A percentile compares a stretch with the other conserved stretches of the same genome.
Evolutionary conservation across 1,140 invertebrate genomes (phyloP).

Genomic region (Brachionus angularis): DNA sequence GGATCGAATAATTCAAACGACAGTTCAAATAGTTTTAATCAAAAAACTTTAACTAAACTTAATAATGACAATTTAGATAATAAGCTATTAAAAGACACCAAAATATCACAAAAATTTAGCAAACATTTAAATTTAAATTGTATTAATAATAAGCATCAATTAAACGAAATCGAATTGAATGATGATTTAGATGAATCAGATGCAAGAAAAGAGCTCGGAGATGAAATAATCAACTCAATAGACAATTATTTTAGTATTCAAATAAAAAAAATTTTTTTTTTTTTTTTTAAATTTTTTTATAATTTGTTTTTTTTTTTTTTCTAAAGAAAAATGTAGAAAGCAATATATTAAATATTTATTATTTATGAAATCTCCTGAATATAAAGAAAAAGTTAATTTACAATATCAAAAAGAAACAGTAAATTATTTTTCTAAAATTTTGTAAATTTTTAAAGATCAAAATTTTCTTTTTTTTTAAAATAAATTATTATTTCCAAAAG

Average conservation of each 20-base stretch:
- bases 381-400: constrained; percentile 34
- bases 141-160: background rate
- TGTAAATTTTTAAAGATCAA: background rate
- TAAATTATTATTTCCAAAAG: no score
- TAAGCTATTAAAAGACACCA: background rate
- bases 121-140: constrained; percentile 21
- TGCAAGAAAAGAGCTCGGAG: constrained; percentile 8
- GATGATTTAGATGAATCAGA: background rate
- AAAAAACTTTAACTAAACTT: constrained; percentile 21
- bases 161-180: background rate
- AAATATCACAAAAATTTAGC: constrained; percentile 4
- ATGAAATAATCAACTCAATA: constrained; percentile 31
- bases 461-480: no score
- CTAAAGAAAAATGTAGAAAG: constrained; percentile 10
- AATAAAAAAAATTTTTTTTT: background rate
- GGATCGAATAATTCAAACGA: background rate
- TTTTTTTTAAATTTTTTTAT: background rate
- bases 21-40: constrained; percentile 8
- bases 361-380: constrained; percentile 21
- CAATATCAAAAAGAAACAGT: constrained; percentile 16
- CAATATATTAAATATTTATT: constrained; percentile 34
- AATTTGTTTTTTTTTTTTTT: background rate
- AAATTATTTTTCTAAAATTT: no score
- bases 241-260: constrained; percentile 27
- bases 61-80: constrained; percentile 36